Evolutionary conservation across 2,888 invertebrate genomes (phyloP), one percentile per base, ranked within the genome.

Genomic region (Pediacus dermestoides): DNA sequence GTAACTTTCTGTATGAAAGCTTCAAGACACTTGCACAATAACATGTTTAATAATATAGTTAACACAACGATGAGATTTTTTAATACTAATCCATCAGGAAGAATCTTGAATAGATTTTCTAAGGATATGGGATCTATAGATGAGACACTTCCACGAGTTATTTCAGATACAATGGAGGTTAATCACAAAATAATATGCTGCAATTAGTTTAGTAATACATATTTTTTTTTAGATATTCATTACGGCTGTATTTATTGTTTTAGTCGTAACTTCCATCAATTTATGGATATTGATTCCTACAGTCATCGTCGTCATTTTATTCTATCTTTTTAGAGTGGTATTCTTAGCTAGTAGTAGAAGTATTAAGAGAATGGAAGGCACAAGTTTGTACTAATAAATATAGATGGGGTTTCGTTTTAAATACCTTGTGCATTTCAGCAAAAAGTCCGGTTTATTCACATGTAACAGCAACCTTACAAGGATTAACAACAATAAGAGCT

Each of bases 361-460:
- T 55, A 67, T 88, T 18, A 88, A 81, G 65, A 67, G 80, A 52
- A 72, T 82, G 2, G 82, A 82, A 59, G 78, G 80, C 49, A 74
- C 78, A 9, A 77, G 81, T 80, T n/a, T 31, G 30, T 6, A 16
- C 3, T 9, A 7, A 10, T 25, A 7, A 8, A 12, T 23, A 21
- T 32, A 18, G 15, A 13, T 38, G 12, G 15, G 11, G 22, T 33
- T 22, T n/a, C n/a, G n/a, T n/a, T 33, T 23, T 11, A 11, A 9
- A n/a, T 11, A 12, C 18, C 13, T 30, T 52, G n/a, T n/a, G n/a
- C n/a, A n/a, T n/a, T 62, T 33, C 70, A 88, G 88, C 85, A 44
- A 76, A 86, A 39, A 87, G 87, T 55, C 90, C 90, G 1, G 82
- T 90, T 0, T 88, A 86, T 62, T 77, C 85, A 1, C 88, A 89